These are phyloP conservation scores for Pelagia noctiluca DNA, from an alignment of 30 jellyfish, hydroid and myxozoan species.

Conservation along the genomic window DNA sequence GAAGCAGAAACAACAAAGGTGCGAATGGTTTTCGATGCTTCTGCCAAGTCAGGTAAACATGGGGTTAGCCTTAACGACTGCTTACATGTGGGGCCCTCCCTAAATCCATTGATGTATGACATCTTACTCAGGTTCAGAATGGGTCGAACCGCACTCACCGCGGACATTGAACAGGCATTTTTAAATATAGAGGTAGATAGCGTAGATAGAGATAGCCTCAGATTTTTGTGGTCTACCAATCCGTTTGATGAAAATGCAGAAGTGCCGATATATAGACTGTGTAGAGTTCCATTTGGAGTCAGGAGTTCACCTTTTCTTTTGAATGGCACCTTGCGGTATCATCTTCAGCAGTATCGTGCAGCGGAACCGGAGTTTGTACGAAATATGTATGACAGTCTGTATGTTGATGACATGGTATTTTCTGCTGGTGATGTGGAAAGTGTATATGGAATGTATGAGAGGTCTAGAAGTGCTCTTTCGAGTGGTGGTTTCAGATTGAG, in stretches of 20 bases:
- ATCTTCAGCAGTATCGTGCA: conserved; percentile 5
- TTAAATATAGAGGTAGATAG: conserved; percentile 45
- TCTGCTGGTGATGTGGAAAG: conserved; percentile 7
- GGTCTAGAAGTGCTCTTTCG: conserved; percentile 25
- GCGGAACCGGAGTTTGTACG: conserved; percentile 44
- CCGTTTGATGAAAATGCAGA: conserved; percentile 12
- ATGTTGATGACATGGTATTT: conserved; percentile 45
- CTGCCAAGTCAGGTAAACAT: conserved; percentile 1
- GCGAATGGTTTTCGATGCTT: conserved; percentile 52
- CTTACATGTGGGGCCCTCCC: conserved; percentile 63
- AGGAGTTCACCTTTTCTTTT: conserved; percentile 34
- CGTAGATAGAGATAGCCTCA: conserved; percentile 40
- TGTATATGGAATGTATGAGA: conserved; percentile 11
- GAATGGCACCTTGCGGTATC: conserved; percentile 54
- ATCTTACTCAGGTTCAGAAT: conserved; percentile 44
- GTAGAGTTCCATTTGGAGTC: conserved; percentile 53
- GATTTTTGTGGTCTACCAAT: conserved; percentile 42
- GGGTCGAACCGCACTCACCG: not conserved
- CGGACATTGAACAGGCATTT: no score
- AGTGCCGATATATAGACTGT: conserved; percentile 39
- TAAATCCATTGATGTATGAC: conserved; percentile 24
- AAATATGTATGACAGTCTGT: conserved; percentile 16
- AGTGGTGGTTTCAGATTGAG: conserved; percentile 45
- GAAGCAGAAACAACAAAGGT: conserved; percentile 64
- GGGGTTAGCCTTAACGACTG: conserved; percentile 49